Evolutionary conservation across 2,888 invertebrate species (phyloP).

Genomic region (Scaptodrosophila latifasciaeformis): DNA sequence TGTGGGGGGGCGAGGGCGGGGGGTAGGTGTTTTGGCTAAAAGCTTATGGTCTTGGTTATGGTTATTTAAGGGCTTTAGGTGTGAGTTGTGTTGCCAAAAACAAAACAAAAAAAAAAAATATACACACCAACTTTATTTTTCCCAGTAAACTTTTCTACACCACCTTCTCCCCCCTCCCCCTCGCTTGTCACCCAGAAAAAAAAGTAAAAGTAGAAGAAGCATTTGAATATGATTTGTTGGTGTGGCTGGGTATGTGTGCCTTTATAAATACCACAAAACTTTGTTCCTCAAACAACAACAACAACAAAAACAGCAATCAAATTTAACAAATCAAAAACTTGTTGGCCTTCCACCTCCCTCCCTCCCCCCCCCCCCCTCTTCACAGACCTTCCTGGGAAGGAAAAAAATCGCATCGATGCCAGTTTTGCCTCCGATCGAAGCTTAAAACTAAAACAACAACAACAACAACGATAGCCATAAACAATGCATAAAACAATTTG

Average conservation of each 20-base stretch:
- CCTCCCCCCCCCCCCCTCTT: too few relatives aligned
- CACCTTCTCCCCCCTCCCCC: constrained; percentile 6
- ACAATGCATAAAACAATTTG: not conserved
- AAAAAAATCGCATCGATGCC: too few relatives aligned
- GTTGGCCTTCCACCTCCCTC: constrained; percentile 8
- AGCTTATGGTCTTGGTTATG: too few relatives aligned
- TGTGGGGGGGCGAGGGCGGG: not conserved
- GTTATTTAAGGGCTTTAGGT: too few relatives aligned
- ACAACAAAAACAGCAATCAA: constrained; percentile 29
- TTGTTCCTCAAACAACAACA: constrained; percentile 34
- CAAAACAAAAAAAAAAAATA: too few relatives aligned
- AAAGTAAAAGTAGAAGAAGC: too few relatives aligned
- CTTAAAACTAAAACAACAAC: not conserved
- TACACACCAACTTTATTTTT: constrained; percentile 56
- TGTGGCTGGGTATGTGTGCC: not conserved
- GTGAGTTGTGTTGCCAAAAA: too few relatives aligned
- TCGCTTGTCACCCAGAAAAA: too few relatives aligned
- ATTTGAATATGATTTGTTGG: constrained; percentile 62
- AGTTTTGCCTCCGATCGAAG: not conserved
- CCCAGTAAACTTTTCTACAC: constrained; percentile 51
- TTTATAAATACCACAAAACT: constrained; percentile 52
- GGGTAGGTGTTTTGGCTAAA: too few relatives aligned
- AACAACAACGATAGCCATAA: not conserved
- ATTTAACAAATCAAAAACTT: constrained; percentile 56
- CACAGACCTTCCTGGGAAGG: too few relatives aligned